Base-by-base conservation (phyloP, 2,888 invertebrate genomes). In the Drosophila greeni region DNA sequence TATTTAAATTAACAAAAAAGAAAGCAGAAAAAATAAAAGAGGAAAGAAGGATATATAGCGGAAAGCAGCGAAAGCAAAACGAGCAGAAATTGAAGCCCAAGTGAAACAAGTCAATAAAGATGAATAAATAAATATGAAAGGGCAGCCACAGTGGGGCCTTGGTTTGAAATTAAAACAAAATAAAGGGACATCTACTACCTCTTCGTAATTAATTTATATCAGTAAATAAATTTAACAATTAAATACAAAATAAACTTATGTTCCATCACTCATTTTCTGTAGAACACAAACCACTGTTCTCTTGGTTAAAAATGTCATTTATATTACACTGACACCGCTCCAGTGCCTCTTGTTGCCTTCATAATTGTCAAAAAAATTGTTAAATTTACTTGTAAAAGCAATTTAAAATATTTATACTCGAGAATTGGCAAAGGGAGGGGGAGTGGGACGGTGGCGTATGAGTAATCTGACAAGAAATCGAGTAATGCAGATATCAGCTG, bases 401-500 rank as follows among this genome's bases (percentile, higher is more conserved):
- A 56, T 59, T 72, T 74, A 37, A 79, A 76, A 82, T 79, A 79
- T 74, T 69, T 74, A 72, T 65, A 56, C 53, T 42, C 57, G 61
- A 45, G 66, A 79, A 79, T 70, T 74, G 16, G 11, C 2, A 26
- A 26, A 20, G 34, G 7, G 20, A 20, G 20, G 33, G 20, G 8
- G 36, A 16, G 34, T 37, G 61, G 49, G 57, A 59, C 60, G 68
- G 54, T 59, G 66, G 64, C 72, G 62, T 64, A 67, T 76, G 66
- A 55, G 59, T 61, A 64, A 76, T 74, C 59, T 66, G 72, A 48
- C 49, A 52, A 66, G 53, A 62, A 66, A 76, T 74, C 58, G 67
- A 65, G 66, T 55, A 58, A 62, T 49, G 55, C 49, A 61, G 58
- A 70, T 49, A 45, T 34, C 49, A 31, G 34, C 36, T 29, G 45